Conservation (phyloP, 2,797 vertebrate species). For the Percopsis omiscomaycus region DNA sequence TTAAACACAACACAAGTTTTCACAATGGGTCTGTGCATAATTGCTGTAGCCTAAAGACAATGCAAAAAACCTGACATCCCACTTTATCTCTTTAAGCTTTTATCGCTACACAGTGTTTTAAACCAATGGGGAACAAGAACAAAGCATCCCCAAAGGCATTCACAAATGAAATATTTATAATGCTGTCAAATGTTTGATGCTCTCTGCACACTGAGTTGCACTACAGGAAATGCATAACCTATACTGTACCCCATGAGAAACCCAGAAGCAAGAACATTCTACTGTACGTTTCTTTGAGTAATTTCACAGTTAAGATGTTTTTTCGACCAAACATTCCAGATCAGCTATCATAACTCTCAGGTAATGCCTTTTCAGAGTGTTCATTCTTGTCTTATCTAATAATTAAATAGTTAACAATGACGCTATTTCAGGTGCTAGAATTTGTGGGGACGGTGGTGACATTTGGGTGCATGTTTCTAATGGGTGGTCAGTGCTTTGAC, state of each 20-base stretch:
- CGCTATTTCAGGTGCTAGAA: conserved; percentile 2
- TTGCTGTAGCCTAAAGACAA: conserved; percentile 15
- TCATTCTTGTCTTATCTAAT: no score
- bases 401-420: conserved; percentile 3
- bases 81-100: conserved; percentile 42
- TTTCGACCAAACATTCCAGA: neutral
- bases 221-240: conserved; percentile 35
- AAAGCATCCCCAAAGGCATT: conserved; percentile 54
- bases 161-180: conserved; percentile 65
- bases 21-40: conserved; percentile 20
- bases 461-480: conserved; percentile 9
- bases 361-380: neutral
- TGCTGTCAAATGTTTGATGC: conserved; percentile 56
- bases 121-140: conserved; percentile 50
- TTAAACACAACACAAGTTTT: conserved; percentile 15
- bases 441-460: conserved; percentile 16
- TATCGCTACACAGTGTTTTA: conserved; percentile 17
- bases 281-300: neutral
- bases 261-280: neutral
- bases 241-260: conserved; percentile 16
- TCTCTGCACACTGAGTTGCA: conserved; percentile 36
- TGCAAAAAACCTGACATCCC: conserved; percentile 26
- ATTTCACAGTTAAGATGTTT: neutral
- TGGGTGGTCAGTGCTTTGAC: conserved; percentile 35
- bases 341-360: neutral